Evolutionary conservation across 2,113 vertebrate species (phyloP).

Genomic region (Myocastor coypus): DNA sequence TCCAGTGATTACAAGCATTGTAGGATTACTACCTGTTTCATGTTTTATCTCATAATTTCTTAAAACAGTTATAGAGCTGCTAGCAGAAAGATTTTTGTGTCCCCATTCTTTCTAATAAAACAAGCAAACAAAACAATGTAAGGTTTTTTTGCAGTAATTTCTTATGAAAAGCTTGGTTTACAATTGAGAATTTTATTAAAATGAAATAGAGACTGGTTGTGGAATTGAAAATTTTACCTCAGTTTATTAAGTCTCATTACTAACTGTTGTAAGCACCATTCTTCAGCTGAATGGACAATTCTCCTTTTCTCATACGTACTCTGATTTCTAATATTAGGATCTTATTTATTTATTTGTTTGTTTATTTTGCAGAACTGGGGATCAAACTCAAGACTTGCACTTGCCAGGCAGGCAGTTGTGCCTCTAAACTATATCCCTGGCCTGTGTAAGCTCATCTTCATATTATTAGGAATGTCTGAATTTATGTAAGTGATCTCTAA

Average conservation of each 20-base stretch:
- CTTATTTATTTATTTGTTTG: background rate
- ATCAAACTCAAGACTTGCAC: too few species aligned
- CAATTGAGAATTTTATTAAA: slow-evolving; percentile 50
- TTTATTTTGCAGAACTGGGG: background rate
- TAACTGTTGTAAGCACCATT: background rate
- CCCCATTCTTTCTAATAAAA: background rate
- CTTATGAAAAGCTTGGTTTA: slow-evolving; percentile 1
- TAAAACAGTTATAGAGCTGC: slow-evolving; percentile 20
- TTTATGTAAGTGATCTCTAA: slow-evolving; percentile 24
- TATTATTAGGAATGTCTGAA: slow-evolving; percentile 31
- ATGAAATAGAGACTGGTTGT: slow-evolving; percentile 33
- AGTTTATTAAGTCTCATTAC: background rate
- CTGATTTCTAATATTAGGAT: background rate
- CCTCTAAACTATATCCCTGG: too few species aligned
- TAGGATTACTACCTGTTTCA: background rate
- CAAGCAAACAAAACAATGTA: background rate
- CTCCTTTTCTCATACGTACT: background rate
- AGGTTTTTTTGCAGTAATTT: background rate
- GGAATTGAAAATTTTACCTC: background rate
- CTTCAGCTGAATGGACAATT: background rate
- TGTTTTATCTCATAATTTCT: background rate
- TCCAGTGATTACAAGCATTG: background rate
- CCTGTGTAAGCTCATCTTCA: background rate
- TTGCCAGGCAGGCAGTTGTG: too few species aligned
- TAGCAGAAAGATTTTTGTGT: background rate